Evolutionary conservation across 2,113 vertebrate species (phyloP).

Genomic region (Ondatra zibethicus): DNA sequence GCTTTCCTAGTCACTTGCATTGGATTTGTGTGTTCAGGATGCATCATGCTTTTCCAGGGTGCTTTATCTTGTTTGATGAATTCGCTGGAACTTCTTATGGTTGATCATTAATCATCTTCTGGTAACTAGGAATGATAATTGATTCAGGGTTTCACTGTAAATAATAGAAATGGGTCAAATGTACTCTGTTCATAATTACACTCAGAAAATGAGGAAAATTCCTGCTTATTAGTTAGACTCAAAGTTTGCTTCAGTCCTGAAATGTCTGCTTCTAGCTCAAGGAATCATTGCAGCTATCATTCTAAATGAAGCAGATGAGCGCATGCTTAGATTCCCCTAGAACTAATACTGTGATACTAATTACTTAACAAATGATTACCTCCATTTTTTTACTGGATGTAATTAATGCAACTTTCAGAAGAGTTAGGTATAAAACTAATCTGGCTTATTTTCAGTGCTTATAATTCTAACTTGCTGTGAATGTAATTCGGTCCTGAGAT

Average conservation of each 20-base stretch:
- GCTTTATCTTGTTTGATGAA: neutral
- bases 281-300: neutral
- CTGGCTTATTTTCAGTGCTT: neutral
- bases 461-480: neutral
- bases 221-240: neutral
- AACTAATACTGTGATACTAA: neutral
- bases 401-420: neutral
- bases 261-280: neutral
- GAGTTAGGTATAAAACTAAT: neutral
- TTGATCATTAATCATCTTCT: conserved; percentile 5
- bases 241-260: conserved; percentile 24
- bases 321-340: neutral
- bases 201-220: conserved; percentile 1
- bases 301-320: neutral
- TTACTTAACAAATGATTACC: neutral
- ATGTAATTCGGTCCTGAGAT: neutral
- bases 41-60: neutral
- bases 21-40: neutral
- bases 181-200: neutral
- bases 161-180: conserved; percentile 12
- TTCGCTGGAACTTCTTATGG: neutral
- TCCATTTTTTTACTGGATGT: conserved; percentile 30
- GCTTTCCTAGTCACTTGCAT: conserved; percentile 2
- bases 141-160: neutral
- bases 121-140: conserved; percentile 2